phyloP scores from a whole-genome alignment of 2,888 invertebrate genomes.

The Leptarthrus brevirostris region DNA sequence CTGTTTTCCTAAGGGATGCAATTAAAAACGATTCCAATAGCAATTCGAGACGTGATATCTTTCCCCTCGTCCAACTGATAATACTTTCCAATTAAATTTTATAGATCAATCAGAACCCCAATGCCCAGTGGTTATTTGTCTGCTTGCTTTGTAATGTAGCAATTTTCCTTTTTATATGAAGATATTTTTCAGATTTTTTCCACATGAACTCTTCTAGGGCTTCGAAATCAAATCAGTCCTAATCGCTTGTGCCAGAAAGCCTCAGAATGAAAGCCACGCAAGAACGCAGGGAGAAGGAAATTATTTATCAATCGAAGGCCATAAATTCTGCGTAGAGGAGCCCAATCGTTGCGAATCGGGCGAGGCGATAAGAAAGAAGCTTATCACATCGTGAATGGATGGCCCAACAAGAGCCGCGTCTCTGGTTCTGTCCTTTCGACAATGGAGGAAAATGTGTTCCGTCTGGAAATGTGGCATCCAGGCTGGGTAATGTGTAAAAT shows the following conservation, averaged over 20 bases:
- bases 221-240: conserved; percentile 37
- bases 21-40: too few relatives aligned
- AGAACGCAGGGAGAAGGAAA: conserved; percentile 11
- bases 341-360: conserved; percentile 10
- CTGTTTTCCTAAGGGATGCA: too few relatives aligned
- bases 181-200: conserved; percentile 41
- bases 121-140: background rate
- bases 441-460: background rate
- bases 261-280: conserved; percentile 4
- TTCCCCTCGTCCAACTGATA: background rate
- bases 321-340: conserved; percentile 50
- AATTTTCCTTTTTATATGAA: conserved; percentile 21
- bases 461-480: background rate
- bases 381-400: conserved; percentile 32
- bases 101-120: conserved; percentile 49
- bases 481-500: conserved; percentile 29
- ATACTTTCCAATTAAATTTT: conserved; percentile 52
- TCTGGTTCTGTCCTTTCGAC: background rate
- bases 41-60: too few relatives aligned
- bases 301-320: conserved; percentile 52
- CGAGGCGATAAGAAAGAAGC: conserved; percentile 34
- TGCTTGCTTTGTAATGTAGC: conserved; percentile 7
- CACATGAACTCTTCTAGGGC: conserved; percentile 10
- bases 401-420: background rate
- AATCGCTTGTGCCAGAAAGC: conserved; percentile 32